Conservation (phyloP, 2,797 vertebrate genomes). For the Macrochelys suwanniensis region DNA sequence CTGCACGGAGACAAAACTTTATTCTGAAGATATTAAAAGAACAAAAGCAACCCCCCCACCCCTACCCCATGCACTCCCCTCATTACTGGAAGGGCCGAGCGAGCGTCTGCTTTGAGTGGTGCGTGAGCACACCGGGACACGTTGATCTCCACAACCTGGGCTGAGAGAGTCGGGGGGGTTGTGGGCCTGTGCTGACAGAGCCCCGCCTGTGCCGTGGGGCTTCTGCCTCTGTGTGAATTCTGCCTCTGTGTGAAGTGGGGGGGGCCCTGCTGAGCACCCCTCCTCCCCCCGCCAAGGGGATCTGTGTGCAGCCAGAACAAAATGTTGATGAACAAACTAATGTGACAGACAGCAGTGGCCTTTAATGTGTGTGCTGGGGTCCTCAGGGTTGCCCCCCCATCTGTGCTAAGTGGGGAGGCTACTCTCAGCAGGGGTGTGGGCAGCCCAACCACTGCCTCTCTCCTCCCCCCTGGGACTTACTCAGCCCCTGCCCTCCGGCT, state of each 20-base stretch:
- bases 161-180: neutral
- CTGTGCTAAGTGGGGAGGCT: neutral
- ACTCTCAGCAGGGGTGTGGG: neutral
- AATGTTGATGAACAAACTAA: neutral
- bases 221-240: neutral
- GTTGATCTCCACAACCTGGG: neutral
- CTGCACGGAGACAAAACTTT: slow-evolving; percentile 82
- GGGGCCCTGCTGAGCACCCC: accelerated
- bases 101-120: neutral
- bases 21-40: slow-evolving; percentile 81
- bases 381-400: neutral
- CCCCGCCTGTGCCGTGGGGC: accelerated
- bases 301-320: neutral
- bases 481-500: neutral
- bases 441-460: neutral
- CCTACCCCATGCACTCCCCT: accelerated
- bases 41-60: slow-evolving; percentile 34
- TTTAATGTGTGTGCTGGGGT: neutral
- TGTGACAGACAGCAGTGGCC: neutral
- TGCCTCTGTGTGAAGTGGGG: neutral
- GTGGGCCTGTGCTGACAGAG: neutral
- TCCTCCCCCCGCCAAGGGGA: neutral
- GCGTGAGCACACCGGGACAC: neutral
- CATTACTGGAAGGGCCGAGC: neutral
- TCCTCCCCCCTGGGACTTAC: too few relatives aligned